Percentiles rank a stretch among this genome's conserved stretches.
These are phyloP conservation scores for Leptinotarsa undecemlineata DNA, from an alignment of 1,140 invertebrate species.

Conservation along the genomic window DNA sequence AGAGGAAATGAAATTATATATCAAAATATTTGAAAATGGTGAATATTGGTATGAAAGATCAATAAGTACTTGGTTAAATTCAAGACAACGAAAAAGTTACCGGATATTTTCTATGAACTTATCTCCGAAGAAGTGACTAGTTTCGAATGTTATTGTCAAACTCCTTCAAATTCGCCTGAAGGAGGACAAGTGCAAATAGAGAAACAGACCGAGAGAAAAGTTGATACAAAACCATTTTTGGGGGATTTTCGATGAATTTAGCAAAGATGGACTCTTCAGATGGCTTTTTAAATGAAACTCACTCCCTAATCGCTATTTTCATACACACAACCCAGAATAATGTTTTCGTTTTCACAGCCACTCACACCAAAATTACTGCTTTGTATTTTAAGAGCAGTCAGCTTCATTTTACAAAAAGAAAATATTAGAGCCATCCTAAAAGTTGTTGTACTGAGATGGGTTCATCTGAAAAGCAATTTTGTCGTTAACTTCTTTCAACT, in stretches of 20 bases:
- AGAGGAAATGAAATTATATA: too few relatives aligned
- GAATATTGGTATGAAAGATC: too few relatives aligned
- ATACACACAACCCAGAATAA: constrained; percentile 44
- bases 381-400: constrained; percentile 43
- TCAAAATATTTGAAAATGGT: too few relatives aligned
- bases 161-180: constrained; percentile 12
- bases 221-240: not conserved
- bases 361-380: constrained; percentile 46
- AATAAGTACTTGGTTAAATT: too few relatives aligned
- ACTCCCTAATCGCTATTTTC: constrained; percentile 39
- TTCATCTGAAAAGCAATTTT: too few relatives aligned
- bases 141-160: constrained; percentile 11
- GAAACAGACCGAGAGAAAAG: not conserved
- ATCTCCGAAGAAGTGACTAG: not conserved
- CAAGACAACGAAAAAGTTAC: not conserved
- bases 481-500: too few relatives aligned
- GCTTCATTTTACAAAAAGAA: constrained; percentile 41
- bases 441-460: not conserved
- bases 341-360: constrained; percentile 51
- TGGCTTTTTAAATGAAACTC: constrained; percentile 30
- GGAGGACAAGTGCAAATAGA: constrained; percentile 14
- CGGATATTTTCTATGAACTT: not conserved
- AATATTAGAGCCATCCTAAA: constrained; percentile 6
- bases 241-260: not conserved
- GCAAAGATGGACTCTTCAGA: constrained; percentile 36